phyloP scores from a whole-genome alignment of 2,113 vertebrate species.

The Proterorhinus semilunaris region DNA sequence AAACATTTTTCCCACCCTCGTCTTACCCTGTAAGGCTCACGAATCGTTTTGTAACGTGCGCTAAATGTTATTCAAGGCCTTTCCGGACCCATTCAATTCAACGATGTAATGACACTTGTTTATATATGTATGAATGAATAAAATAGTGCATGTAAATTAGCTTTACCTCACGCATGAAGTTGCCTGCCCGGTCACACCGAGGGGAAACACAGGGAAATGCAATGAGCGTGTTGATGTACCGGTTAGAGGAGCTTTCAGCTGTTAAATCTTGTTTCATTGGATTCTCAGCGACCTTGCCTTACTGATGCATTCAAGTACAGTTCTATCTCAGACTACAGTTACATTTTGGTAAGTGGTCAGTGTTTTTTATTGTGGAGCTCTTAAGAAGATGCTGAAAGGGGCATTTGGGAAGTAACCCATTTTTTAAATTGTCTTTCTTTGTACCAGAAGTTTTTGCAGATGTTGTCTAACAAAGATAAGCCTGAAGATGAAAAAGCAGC shows the following conservation, averaged over 20 bases:
- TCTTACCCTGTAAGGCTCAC: not conserved
- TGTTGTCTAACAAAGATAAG: conserved; percentile 22
- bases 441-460: not conserved
- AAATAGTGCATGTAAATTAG: too few species aligned
- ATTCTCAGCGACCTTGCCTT: not conserved
- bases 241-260: not conserved
- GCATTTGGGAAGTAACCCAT: not conserved
- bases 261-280: not conserved
- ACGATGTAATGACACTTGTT: too few species aligned
- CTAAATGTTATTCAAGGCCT: not conserved
- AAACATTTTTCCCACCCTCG: accelerated
- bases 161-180: not conserved
- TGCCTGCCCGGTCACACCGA: conserved; percentile 5
- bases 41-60: not conserved
- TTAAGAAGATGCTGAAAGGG: not conserved
- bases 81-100: not conserved
- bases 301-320: not conserved
- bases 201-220: accelerated
- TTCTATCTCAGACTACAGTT: too few species aligned
- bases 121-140: too few species aligned
- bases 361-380: not conserved
- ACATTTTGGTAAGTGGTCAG: too few species aligned
- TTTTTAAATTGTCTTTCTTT: not conserved
- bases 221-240: not conserved
- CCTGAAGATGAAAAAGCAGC: conserved; percentile 12